Evolutionary conservation across 2,113 vertebrate species (phyloP).

Genomic region (Orycteropus afer): DNA sequence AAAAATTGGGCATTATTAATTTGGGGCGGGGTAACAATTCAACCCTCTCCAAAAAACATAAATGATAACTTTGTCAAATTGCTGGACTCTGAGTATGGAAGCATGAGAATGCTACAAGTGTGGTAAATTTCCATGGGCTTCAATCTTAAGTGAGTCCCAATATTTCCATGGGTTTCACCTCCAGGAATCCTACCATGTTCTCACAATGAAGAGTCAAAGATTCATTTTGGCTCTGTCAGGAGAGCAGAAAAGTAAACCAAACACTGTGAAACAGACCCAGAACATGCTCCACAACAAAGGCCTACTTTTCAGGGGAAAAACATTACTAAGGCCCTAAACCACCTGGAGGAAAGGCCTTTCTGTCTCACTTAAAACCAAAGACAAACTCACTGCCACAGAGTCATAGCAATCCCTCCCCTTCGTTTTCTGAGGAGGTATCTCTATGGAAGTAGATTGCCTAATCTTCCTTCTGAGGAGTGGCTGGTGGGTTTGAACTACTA

Average conservation of each 20-base stretch:
- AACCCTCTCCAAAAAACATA: background rate
- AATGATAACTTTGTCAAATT: background rate
- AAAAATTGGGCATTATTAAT: background rate
- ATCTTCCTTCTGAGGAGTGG: no score
- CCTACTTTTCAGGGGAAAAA: background rate
- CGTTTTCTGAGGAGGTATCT: no score
- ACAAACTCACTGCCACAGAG: no score
- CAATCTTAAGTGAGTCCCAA: background rate
- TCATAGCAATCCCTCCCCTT: no score
- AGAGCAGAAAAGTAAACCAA: background rate
- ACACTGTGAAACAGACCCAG: background rate
- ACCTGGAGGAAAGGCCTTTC: background rate
- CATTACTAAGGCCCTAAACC: background rate
- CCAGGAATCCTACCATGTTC: background rate
- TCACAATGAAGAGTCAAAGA: background rate
- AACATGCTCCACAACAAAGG: slow-evolving; percentile 5
- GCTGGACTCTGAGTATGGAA: background rate
- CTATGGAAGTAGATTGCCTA: no score
- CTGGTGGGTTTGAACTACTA: no score
- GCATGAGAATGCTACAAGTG: no score
- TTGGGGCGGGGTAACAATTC: background rate
- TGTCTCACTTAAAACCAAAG: no score
- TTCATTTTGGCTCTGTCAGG: background rate
- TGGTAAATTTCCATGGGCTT: background rate
- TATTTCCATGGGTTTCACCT: background rate